Conservation (phyloP, 2,888 invertebrate genomes). For the Calliphora vomitoria region DNA sequence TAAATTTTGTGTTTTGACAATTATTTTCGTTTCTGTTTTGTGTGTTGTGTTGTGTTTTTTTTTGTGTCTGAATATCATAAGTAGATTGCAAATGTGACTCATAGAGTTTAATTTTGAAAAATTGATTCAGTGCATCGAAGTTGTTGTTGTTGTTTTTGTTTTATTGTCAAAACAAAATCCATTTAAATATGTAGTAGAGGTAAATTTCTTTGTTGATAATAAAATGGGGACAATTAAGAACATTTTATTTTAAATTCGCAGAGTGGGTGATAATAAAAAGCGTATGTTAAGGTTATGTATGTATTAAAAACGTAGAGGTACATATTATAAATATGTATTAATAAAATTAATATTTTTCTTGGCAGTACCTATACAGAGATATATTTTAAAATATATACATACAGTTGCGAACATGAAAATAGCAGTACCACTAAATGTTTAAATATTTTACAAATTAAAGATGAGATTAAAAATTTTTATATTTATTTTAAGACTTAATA, state of each 20-base stretch:
- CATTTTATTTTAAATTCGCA: background rate
- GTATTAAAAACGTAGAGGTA: background rate
- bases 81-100: slow-evolving; percentile 26
- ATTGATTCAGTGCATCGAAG: slow-evolving; percentile 50
- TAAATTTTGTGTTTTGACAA: slow-evolving; percentile 51
- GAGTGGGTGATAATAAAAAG: background rate
- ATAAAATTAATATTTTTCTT: too few relatives aligned
- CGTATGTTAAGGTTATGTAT: background rate
- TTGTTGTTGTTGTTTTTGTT: background rate
- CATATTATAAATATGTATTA: too few relatives aligned
- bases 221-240: background rate
- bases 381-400: too few relatives aligned
- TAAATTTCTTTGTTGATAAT: background rate
- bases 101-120: slow-evolving; percentile 61
- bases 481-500: too few relatives aligned
- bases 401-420: too few relatives aligned
- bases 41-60: background rate
- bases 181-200: background rate
- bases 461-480: too few relatives aligned
- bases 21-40: slow-evolving; percentile 14
- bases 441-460: too few relatives aligned
- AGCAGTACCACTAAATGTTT: too few relatives aligned
- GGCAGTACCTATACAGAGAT: too few relatives aligned
- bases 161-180: background rate
- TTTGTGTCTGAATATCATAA: background rate